A percentile compares a stretch with the other conserved stretches of the same genome.
These are phyloP conservation scores for Siniperca obscura DNA, from an alignment of 2,797 vertebrate genomes.

Conservation along the genomic window DNA sequence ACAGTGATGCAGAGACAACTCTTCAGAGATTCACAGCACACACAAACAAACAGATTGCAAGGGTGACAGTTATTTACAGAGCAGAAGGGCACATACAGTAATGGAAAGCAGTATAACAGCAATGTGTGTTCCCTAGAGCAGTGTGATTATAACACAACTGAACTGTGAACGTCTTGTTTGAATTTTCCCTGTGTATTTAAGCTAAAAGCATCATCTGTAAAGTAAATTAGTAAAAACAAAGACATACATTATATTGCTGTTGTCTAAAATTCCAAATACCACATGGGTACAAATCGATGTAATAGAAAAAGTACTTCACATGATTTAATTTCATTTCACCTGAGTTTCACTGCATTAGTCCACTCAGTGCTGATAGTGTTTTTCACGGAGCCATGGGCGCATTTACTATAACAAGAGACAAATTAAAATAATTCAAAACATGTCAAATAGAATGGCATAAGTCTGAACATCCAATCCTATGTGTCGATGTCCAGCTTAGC, in stretches of 20 bases:
- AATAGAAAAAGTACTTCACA: background rate
- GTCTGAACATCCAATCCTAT: background rate
- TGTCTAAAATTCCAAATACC: background rate
- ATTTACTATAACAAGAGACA: background rate
- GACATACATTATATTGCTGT: background rate
- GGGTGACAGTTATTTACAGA: slow-evolving; percentile 5
- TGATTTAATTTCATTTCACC: slow-evolving; percentile 27
- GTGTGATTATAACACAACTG: background rate
- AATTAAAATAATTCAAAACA: background rate
- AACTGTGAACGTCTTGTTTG: background rate
- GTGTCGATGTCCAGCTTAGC: background rate
- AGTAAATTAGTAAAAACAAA: background rate
- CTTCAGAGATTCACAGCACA: background rate
- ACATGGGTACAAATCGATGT: background rate
- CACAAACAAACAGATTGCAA: background rate
- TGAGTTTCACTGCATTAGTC: background rate
- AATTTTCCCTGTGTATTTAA: background rate
- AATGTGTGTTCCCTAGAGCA: background rate
- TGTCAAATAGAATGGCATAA: background rate
- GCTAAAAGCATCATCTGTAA: background rate
- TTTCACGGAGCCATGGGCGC: background rate
- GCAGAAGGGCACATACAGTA: background rate
- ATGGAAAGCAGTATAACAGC: background rate
- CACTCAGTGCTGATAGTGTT: background rate
- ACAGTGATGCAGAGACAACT: background rate